A percentile compares a stretch with the other conserved stretches of the same genome.
phyloP scores from a whole-genome alignment of 2,888 invertebrate species.

The Rhogogaster chlorosoma region DNA sequence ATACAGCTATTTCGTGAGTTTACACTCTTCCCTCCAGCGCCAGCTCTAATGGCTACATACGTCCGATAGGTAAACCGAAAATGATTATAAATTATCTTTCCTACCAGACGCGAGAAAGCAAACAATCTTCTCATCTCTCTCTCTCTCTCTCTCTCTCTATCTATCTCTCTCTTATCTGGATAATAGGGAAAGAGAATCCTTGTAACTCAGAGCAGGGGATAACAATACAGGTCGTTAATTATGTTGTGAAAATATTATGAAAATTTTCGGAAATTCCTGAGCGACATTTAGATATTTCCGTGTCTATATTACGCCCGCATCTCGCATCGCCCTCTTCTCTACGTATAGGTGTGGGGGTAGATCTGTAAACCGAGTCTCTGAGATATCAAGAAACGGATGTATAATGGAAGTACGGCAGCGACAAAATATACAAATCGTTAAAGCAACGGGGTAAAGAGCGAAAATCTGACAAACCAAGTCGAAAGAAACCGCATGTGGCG shows the following conservation, averaged over 20 bases:
- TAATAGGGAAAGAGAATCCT: background rate
- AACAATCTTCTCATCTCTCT: background rate
- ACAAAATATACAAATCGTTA: constrained; percentile 42
- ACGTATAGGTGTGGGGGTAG: background rate
- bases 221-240: background rate
- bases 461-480: background rate
- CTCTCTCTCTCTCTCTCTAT: background rate
- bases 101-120: background rate
- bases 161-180: background rate
- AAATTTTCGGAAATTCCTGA: background rate
- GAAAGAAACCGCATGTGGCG: constrained; percentile 11
- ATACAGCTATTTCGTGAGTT: too few species aligned
- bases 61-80: background rate
- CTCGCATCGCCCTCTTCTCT: background rate
- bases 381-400: background rate
- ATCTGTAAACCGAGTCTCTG: background rate
- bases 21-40: background rate
- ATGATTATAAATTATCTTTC: background rate
- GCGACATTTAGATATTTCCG: background rate
- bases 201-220: background rate
- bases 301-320: background rate
- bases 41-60: too few species aligned
- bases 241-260: background rate
- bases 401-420: background rate
- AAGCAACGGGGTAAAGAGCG: background rate